Evolutionary conservation across 2,797 vertebrate genomes (phyloP), one percentile per base, ranked within the genome.

Genomic region (Typhlichthys eigenmanni): DNA sequence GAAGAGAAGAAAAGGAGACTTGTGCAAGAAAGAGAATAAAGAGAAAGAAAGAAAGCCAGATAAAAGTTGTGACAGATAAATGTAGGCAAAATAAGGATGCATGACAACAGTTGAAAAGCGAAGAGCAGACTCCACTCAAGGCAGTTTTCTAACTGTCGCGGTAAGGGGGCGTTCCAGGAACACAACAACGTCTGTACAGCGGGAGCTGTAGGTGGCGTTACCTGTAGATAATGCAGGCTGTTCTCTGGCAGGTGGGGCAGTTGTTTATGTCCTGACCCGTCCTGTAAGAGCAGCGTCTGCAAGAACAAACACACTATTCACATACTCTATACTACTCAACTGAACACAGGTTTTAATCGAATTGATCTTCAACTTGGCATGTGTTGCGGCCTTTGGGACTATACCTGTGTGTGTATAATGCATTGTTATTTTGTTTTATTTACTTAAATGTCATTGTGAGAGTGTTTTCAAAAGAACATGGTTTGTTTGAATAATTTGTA

Each of bases 221-320:
- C 97, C 97, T 99, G 96, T 99, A 99, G 78, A 99, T 98, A 92
- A 98, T 98, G 90, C 97, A 98, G n/a, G 97, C 97, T 0, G 95
- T 98, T 91, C 95, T 99, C 93, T 97, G 96, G 68, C 97, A 98
- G 76, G 96, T 98, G 66, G 95, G 87, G 88, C 97, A 99, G 79
- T 99, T 98, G 94, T 98, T 98, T 75, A 99, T 95, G 86, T 99
- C 97, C 89, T 99, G 97, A 77, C 97, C 97, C 5, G 97, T 99
- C 90, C 95, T 95, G 76, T 98, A 99, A 72, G 95, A 98, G 90
- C 95, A 95, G 63, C 97, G 93, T 78, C 97, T 99, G 92, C 56
- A 92, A 90, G 68, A 91, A 71, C 90, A 70, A 91, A 48, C 47
- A 13, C 11, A 48, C 10, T 24, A 24, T 24, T 24, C 24, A 24